A percentile compares a stretch with the other conserved stretches of the same genome.
These are phyloP conservation scores for Petrosia ficiformis DNA, from an alignment of 37 sponge, comb jelly and placozoan species.

Conservation along the genomic window DNA sequence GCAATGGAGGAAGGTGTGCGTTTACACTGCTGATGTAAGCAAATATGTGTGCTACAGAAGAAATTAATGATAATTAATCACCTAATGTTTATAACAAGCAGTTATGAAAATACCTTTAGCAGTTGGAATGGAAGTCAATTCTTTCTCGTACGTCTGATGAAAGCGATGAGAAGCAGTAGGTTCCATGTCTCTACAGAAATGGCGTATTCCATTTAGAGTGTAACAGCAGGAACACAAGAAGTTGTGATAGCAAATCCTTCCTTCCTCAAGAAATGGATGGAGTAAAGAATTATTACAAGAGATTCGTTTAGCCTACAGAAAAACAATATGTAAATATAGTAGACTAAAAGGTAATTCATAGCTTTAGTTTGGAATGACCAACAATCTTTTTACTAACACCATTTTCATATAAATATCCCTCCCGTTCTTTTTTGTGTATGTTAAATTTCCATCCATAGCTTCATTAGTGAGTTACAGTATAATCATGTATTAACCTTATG, in stretches of 20 bases:
- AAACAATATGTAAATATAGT: neutral
- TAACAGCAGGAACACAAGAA: conserved; percentile 77
- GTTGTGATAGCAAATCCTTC: conserved; percentile 69
- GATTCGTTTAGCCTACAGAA: conserved; percentile 49
- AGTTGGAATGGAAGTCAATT: conserved; percentile 36
- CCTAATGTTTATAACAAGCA: neutral
- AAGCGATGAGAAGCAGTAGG: conserved; percentile 46
- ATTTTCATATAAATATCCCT: too few relatives aligned
- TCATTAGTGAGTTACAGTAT: too few relatives aligned
- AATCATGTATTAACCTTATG: too few relatives aligned
- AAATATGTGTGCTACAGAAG: conserved; percentile 42
- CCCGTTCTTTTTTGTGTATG: too few relatives aligned
- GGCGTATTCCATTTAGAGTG: conserved; percentile 9
- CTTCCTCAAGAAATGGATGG: conserved; percentile 87
- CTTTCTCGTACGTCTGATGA: conserved; percentile 64
- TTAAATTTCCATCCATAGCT: too few relatives aligned
- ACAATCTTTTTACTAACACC: too few relatives aligned
- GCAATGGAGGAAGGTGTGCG: conserved; percentile 44
- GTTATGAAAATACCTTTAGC: conserved; percentile 56
- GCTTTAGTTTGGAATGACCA: too few relatives aligned
- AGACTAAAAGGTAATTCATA: too few relatives aligned
- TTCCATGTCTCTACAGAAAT: conserved; percentile 57
- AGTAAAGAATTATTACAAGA: conserved; percentile 67
- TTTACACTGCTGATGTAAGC: conserved; percentile 27
- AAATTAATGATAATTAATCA: neutral